Conservation (phyloP, 2,797 vertebrate species). For the Typhlichthys subterraneus region DNA sequence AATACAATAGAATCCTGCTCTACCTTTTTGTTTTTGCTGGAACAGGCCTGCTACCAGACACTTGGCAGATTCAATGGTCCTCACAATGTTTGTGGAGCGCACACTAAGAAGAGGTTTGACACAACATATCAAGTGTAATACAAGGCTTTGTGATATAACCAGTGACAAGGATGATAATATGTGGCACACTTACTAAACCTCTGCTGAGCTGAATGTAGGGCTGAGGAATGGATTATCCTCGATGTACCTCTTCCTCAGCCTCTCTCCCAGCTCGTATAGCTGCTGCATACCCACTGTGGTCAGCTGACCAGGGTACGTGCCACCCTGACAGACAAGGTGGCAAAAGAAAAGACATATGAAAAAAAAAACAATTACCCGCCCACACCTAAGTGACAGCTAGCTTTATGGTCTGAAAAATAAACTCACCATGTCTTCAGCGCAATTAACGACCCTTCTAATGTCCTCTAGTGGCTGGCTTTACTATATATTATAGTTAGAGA, state of each 20-base stretch:
- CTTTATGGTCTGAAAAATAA: constrained; percentile 17
- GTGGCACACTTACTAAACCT: constrained; percentile 89
- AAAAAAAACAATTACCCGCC: constrained; percentile 11
- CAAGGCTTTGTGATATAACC: not conserved
- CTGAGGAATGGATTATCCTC: constrained; percentile 85
- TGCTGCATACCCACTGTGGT: constrained; percentile 93
- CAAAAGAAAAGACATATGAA: not conserved
- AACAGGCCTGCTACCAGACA: constrained; percentile 94
- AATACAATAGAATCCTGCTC: not conserved
- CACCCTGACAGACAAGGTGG: constrained; percentile 79
- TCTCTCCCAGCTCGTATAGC: constrained; percentile 88
- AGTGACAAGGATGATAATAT: not conserved
- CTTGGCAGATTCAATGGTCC: constrained; percentile 92
- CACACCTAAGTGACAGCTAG: constrained; percentile 28
- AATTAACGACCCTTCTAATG: constrained; percentile 26
- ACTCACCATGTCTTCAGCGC: constrained; percentile 29
- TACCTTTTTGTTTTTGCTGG: constrained; percentile 88
- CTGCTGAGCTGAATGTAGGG: constrained; percentile 80
- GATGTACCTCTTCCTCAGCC: constrained; percentile 84
- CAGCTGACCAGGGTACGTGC: constrained; percentile 88
- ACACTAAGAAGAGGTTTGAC: constrained; percentile 72
- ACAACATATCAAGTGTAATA: constrained; percentile 29
- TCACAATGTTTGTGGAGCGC: constrained; percentile 91
- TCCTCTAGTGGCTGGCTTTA: constrained; percentile 9
- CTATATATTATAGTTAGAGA: not conserved